phyloP scores from a whole-genome alignment of 2,888 invertebrate genomes.

The Campaea margaritaria region DNA sequence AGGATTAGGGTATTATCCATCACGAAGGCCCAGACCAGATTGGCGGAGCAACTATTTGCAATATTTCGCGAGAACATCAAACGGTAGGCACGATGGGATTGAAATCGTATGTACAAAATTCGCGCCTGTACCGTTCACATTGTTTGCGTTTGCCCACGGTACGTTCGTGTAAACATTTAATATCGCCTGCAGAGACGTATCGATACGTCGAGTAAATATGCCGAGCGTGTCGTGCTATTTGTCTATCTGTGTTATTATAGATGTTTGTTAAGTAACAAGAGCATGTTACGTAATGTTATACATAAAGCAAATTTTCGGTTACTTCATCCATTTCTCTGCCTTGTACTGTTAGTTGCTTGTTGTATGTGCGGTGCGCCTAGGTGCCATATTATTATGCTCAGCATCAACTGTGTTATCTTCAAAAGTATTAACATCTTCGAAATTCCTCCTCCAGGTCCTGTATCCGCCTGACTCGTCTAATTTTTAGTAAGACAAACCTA shows the following conservation, averaged over 20 bases:
- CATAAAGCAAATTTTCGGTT: background rate
- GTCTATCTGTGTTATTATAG: conserved; percentile 30
- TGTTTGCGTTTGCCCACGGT: conserved; percentile 50
- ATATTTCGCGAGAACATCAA: background rate
- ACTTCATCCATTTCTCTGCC: no score
- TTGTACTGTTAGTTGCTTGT: no score
- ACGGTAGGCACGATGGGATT: background rate
- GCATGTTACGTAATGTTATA: background rate
- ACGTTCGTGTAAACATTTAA: conserved; percentile 74
- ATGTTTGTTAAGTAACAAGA: conserved; percentile 3
- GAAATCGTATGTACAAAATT: conserved; percentile 14
- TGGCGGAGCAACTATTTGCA: no score
- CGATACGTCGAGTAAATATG: conserved; percentile 53
- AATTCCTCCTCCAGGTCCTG: no score
- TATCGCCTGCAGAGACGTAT: conserved; percentile 59
- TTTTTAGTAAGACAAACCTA: no score
- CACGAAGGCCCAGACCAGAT: no score
- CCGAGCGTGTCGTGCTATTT: conserved; percentile 42
- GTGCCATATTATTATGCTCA: no score
- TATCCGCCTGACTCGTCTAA: no score
- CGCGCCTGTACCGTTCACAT: conserved; percentile 21
- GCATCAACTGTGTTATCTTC: no score
- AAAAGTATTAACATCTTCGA: no score
- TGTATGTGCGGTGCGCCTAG: no score
- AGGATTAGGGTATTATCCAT: no score